Evolutionary conservation across 2,113 vertebrate species (phyloP).

Genomic region (Irena cyanogastra): DNA sequence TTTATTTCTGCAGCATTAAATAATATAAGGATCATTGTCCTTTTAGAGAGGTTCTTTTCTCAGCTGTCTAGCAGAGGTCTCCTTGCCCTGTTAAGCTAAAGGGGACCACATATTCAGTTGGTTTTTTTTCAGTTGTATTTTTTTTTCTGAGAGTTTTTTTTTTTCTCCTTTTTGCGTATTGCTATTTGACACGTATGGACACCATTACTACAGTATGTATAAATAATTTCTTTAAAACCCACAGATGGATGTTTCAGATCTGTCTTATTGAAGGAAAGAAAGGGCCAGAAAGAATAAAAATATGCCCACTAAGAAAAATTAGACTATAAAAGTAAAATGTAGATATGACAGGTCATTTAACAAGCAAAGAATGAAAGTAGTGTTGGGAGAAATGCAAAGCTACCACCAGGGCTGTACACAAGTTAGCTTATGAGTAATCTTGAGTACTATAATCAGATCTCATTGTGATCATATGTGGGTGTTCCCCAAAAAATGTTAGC

Average conservation of each 20-base stretch:
- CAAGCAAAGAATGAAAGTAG: neutral
- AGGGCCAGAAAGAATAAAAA: neutral
- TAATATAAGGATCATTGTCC: neutral
- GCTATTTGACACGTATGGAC: rapidly evolving
- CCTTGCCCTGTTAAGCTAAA: neutral
- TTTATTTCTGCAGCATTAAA: neutral
- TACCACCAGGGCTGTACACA: neutral
- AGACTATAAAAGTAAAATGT: neutral
- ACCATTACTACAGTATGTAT: neutral
- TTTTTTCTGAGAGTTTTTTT: neutral
- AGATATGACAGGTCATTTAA: neutral
- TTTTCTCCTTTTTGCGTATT: neutral
- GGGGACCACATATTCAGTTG: neutral
- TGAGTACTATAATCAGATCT: neutral
- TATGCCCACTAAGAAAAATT: neutral
- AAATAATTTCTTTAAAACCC: neutral
- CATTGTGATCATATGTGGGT: neutral
- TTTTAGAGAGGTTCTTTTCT: neutral
- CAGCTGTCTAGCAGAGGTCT: neutral
- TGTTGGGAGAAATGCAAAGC: neutral
- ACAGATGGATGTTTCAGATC: neutral
- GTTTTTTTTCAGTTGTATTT: neutral
- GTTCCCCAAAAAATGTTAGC: neutral
- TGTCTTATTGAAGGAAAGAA: neutral
- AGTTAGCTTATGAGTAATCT: neutral